A percentile compares a stretch with the other conserved stretches of the same genome.
Conservation (phyloP, 2,797 vertebrate species). For the Myoxocephalus aenaeus region DNA sequence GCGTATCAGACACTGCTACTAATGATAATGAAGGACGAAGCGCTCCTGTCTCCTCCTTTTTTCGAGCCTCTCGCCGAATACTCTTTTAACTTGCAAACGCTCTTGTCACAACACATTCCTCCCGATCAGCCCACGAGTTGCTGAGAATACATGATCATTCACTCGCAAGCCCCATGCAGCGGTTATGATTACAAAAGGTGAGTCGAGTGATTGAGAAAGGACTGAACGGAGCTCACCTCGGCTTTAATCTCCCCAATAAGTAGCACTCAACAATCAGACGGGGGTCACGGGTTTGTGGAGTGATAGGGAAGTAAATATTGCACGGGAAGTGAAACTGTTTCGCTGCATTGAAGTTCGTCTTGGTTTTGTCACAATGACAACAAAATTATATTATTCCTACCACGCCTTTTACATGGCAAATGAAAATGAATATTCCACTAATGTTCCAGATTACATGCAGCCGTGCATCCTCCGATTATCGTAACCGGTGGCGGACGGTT, state of each 20-base stretch:
- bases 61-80: conserved; percentile 20
- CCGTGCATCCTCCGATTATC: too few relatives aligned
- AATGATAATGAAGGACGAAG: conserved; percentile 75
- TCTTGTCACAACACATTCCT: conserved; percentile 42
- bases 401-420: too few relatives aligned
- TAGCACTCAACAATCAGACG: background rate
- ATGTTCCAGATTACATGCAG: too few relatives aligned
- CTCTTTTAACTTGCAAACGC: conserved; percentile 33
- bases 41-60: conserved; percentile 38
- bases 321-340: background rate
- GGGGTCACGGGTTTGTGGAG: background rate
- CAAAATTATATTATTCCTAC: too few relatives aligned
- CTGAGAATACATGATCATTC: conserved; percentile 17
- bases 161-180: background rate
- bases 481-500: too few relatives aligned
- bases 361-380: background rate
- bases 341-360: background rate
- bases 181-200: background rate
- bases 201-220: background rate
- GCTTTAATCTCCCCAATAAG: background rate
- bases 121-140: conserved; percentile 14
- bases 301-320: background rate
- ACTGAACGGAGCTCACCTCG: background rate
- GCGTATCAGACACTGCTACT: conserved; percentile 66
- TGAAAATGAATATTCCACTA: too few relatives aligned